These are phyloP conservation scores for Zelostemma sp. DNA, from an alignment of 1,140 invertebrate species.

Conservation along the genomic window DNA sequence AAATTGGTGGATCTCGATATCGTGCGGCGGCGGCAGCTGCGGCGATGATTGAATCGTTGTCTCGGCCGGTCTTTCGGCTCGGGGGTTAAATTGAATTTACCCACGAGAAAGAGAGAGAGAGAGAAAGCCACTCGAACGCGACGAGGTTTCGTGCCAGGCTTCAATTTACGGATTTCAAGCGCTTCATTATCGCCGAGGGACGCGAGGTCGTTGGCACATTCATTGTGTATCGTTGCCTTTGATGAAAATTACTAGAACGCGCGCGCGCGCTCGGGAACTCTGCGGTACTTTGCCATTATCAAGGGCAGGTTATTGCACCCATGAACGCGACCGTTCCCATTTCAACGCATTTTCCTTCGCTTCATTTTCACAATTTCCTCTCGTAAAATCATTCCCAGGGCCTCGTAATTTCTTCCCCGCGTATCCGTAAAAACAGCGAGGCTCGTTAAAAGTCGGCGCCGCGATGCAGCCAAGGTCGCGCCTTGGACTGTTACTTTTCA, in stretches of 20 bases:
- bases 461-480: slow-evolving; percentile 11
- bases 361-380: too few relatives aligned
- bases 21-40: background rate
- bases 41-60: slow-evolving; percentile 3
- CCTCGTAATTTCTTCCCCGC: too few relatives aligned
- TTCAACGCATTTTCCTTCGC: background rate
- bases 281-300: slow-evolving; percentile 6
- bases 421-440: too few relatives aligned
- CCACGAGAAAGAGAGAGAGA: background rate
- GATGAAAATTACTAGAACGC: slow-evolving; percentile 29
- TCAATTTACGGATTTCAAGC: slow-evolving; percentile 41
- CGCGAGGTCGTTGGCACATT: slow-evolving; percentile 39
- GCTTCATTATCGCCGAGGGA: slow-evolving; percentile 39
- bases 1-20: slow-evolving; percentile 1
- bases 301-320: slow-evolving; percentile 21
- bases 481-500: slow-evolving; percentile 38
- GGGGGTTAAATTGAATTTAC: slow-evolving; percentile 55
- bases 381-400: too few relatives aligned
- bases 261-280: slow-evolving; percentile 7
- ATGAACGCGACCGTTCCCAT: background rate
- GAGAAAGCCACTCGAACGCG: background rate
- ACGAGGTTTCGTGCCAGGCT: slow-evolving; percentile 31
- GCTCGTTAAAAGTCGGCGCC: background rate
- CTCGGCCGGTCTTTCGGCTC: background rate
- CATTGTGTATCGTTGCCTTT: slow-evolving; percentile 31